Conservation (phyloP, 1,140 invertebrate species). For the Lasioglossum albipes region DNA sequence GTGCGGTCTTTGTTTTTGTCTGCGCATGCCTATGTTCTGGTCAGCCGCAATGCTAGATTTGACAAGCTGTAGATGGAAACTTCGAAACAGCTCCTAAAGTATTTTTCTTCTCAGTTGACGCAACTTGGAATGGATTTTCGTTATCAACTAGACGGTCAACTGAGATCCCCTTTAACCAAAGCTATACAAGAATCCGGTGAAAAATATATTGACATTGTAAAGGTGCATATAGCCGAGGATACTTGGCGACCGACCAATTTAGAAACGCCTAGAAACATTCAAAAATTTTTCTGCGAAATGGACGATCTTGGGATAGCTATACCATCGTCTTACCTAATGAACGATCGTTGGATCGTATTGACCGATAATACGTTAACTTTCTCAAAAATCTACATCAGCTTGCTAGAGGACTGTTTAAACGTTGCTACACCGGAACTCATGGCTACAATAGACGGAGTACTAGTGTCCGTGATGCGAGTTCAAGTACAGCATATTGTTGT, state of each 20-base stretch:
- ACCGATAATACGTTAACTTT: constrained; percentile 87
- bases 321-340: constrained; percentile 74
- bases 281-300: constrained; percentile 78
- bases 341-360: constrained; percentile 85
- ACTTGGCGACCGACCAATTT: constrained; percentile 87
- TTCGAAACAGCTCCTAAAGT: neutral
- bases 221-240: constrained; percentile 85
- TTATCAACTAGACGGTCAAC: constrained; percentile 90
- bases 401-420: constrained; percentile 86
- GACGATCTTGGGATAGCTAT: constrained; percentile 77
- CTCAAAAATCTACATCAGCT: constrained; percentile 84
- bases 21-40: too few species aligned
- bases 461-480: constrained; percentile 84
- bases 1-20: too few species aligned
- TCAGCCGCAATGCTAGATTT: too few species aligned
- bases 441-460: constrained; percentile 82
- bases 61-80: too few species aligned
- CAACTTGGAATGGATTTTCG: constrained; percentile 89
- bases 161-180: constrained; percentile 84
- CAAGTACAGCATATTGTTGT: constrained; percentile 84
- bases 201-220: constrained; percentile 88
- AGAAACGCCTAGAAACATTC: constrained; percentile 80
- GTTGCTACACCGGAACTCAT: constrained; percentile 84
- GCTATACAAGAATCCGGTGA: constrained; percentile 85
- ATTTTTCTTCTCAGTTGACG: constrained; percentile 80